Base-by-base conservation (phyloP, 1,140 invertebrate species). In the Sarcophaga bullata region DNA sequence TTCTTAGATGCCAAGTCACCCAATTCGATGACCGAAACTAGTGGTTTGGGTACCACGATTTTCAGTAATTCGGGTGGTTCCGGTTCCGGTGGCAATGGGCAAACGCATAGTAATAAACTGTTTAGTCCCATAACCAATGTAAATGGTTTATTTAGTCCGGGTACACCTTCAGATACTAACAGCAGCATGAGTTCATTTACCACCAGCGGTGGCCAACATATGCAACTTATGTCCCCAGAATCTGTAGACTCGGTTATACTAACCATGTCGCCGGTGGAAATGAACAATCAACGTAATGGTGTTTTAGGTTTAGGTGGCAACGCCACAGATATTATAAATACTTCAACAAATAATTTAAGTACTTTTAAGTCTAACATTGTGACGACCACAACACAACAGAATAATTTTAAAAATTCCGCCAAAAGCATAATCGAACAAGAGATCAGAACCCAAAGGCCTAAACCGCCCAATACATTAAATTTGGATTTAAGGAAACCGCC, bases 381-480 rank as follows among this genome's bases (percentile, higher is more conserved):
- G 8, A 37, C 47, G 13, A 49, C 17, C n/a, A 25, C 78, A 46
- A 47, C 82, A 7, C 13, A 62, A 50, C 62, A 52, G 48, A 68
- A 73, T 52, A 73, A 68, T 37, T 78, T 78, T 78, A 78, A 49
- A 10, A 81, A 81, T 17, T 50, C 52, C 9, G 78, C 49, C 7
- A 83, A 83, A 73, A 58, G 78, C 78, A 17, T 81, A 48, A 7
- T 81, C 46, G 84, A 84, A 11, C 75, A 84, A 73, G 83, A 73
- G 83, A 85, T 93, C 68, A 91, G 94, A 86, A 93, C 93, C 58
- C 93, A 94, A n/a, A 91, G 95, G 86, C 95, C 95, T 0, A 95
- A 95, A 82, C 94, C 95, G 84, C 95, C 95, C 7, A 96, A 96
- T 86, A 96, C 95, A 17, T 90, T 96, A 83, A 96, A 95, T 91